Evolutionary conservation across 2,113 vertebrate genomes (phyloP).

Genomic region (Chloebia gouldiae): DNA sequence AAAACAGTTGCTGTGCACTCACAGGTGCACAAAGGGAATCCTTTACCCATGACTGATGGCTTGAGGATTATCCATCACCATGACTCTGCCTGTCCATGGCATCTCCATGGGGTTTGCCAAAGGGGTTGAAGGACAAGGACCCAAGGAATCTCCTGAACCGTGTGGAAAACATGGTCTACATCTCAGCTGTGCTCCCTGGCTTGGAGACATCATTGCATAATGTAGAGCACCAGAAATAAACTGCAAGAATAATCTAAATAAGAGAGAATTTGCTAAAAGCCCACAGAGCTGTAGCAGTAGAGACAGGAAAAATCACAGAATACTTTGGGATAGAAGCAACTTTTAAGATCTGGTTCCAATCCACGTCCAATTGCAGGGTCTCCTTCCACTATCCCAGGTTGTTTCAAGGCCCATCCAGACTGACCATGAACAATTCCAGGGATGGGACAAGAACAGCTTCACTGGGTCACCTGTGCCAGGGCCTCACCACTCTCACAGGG

Average conservation of each 20-base stretch:
- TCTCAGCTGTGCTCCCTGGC: background rate
- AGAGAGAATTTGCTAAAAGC: background rate
- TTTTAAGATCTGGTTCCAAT: background rate
- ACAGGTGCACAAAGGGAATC: background rate
- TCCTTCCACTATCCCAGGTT: background rate
- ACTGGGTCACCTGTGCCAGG: background rate
- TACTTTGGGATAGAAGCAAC: background rate
- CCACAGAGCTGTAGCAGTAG: background rate
- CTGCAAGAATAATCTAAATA: background rate
- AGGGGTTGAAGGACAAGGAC: background rate
- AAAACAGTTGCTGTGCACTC: background rate
- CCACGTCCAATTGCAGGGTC: background rate
- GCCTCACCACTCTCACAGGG: background rate
- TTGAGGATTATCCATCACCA: background rate
- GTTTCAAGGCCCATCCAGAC: background rate
- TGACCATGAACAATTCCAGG: background rate
- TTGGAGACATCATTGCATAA: background rate
- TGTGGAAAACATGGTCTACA: background rate
- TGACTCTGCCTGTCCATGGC: background rate
- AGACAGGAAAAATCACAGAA: background rate
- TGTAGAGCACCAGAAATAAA: background rate
- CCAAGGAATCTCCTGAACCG: background rate
- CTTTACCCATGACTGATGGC: fast-evolving
- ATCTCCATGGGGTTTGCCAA: background rate
- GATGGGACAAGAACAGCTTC: background rate